phyloP scores from a whole-genome alignment of 2,797 vertebrate genomes.

The Rhodeus uyekii region DNA sequence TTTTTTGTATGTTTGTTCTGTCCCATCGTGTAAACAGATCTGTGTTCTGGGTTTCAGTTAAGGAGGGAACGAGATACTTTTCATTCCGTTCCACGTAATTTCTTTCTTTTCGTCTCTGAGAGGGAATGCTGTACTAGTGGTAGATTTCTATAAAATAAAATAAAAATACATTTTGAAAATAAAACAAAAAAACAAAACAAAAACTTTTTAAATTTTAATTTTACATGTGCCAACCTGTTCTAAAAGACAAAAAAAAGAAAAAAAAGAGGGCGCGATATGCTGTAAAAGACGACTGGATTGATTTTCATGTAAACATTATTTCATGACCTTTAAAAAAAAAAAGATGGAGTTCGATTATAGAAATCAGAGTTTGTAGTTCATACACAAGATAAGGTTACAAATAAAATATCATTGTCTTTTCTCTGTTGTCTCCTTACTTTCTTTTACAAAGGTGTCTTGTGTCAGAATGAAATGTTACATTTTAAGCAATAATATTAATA shows the following conservation, averaged over 20 bases:
- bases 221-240: constrained; percentile 90
- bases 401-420: constrained; percentile 96
- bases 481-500: not conserved
- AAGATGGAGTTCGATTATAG: constrained; percentile 84
- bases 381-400: constrained; percentile 96
- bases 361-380: constrained; percentile 97
- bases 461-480: not conserved
- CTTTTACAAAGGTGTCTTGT: constrained; percentile 17
- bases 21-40: constrained; percentile 78
- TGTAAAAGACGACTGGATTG: constrained; percentile 80
- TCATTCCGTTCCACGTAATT: constrained; percentile 56
- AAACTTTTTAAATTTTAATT: constrained; percentile 82
- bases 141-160: constrained; percentile 92
- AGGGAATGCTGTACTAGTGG: constrained; percentile 88
- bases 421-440: constrained; percentile 75
- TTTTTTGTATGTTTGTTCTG: constrained; percentile 88
- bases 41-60: constrained; percentile 73
- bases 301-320: constrained; percentile 91
- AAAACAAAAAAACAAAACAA: constrained; percentile 71
- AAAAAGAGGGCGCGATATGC: constrained; percentile 73
- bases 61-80: constrained; percentile 61
- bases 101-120: constrained; percentile 71
- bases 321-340: constrained; percentile 87
- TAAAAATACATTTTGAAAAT: constrained; percentile 80
- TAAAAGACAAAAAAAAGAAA: constrained; percentile 75